Evolutionary conservation across 2,888 invertebrate species (phyloP).

Genomic region (Orgyia antiqua): DNA sequence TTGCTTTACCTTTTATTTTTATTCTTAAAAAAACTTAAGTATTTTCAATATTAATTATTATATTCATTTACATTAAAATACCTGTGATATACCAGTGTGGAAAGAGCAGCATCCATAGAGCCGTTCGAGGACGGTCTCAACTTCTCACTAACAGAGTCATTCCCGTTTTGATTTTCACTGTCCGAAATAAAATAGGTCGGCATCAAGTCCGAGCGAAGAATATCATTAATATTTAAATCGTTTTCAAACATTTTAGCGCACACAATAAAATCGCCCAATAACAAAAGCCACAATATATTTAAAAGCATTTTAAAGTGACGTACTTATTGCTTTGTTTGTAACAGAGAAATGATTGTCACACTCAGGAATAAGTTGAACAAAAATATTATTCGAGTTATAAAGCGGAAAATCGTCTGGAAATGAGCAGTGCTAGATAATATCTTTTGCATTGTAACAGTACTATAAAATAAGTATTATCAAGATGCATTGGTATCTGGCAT

Average conservation of each 20-base stretch:
- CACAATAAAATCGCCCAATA: constrained; percentile 10
- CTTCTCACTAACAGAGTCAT: constrained; percentile 22
- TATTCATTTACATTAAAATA: no score
- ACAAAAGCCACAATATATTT: constrained; percentile 8
- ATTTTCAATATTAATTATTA: no score
- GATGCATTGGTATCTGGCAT: no score
- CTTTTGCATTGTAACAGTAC: constrained; percentile 37
- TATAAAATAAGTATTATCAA: no score
- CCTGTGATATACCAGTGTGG: constrained; percentile 84
- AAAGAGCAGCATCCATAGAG: constrained; percentile 79
- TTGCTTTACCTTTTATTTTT: no score
- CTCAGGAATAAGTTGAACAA: constrained; percentile 19
- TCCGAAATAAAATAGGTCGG: constrained; percentile 80
- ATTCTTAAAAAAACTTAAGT: no score
- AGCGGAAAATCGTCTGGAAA: constrained; percentile 59
- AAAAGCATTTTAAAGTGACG: constrained; percentile 13
- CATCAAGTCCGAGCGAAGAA: constrained; percentile 83
- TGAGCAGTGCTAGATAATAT: constrained; percentile 36
- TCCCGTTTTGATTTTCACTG: constrained; percentile 36
- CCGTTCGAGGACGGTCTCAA: constrained; percentile 66
- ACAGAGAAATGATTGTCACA: constrained; percentile 28
- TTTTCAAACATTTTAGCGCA: constrained; percentile 39
- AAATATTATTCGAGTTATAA: constrained; percentile 56
- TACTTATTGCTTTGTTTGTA: constrained; percentile 11
- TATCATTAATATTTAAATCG: constrained; percentile 80